A percentile compares a stretch with the other conserved stretches of the same genome.
Conservation (phyloP, 1,140 invertebrate genomes). For the Calephelis nemesis region DNA sequence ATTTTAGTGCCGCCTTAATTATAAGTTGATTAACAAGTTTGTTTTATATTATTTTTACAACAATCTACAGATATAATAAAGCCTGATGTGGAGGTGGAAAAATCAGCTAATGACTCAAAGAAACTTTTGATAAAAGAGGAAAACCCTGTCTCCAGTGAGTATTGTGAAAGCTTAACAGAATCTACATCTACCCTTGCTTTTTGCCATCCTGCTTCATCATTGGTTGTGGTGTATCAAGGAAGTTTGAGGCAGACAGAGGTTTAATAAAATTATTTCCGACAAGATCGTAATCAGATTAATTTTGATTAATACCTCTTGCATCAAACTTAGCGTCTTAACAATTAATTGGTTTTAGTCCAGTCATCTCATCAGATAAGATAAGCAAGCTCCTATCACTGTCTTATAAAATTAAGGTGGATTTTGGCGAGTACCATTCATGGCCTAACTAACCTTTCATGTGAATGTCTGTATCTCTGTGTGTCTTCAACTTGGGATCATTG, state of each 20-base stretch:
- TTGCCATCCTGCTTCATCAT: slow-evolving; percentile 35
- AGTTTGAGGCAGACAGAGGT: slow-evolving; percentile 9
- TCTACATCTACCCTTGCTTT: slow-evolving; percentile 1
- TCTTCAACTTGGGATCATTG: slow-evolving; percentile 74
- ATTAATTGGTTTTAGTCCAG: slow-evolving; percentile 43
- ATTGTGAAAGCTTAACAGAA: slow-evolving; percentile 42
- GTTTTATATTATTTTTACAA: slow-evolving; percentile 58
- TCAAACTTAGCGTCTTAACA: slow-evolving; percentile 38
- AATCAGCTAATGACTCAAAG: slow-evolving; percentile 61
- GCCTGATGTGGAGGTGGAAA: slow-evolving; percentile 70
- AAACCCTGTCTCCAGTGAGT: slow-evolving; percentile 71
- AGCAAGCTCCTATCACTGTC: slow-evolving; percentile 8
- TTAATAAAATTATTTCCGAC: neutral
- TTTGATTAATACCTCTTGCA: slow-evolving; percentile 29
- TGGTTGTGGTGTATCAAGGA: slow-evolving; percentile 19
- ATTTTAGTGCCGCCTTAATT: too few relatives aligned
- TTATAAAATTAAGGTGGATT: slow-evolving; percentile 17
- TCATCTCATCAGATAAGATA: slow-evolving; percentile 44
- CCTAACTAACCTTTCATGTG: slow-evolving; percentile 52
- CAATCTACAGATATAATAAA: slow-evolving; percentile 72
- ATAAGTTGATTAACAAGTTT: too few relatives aligned
- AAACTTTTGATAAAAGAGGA: slow-evolving; percentile 57
- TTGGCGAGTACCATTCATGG: slow-evolving; percentile 45
- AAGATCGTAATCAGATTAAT: neutral
- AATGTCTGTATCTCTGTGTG: slow-evolving; percentile 73